Conservation (phyloP, 92 coral and sea anemone genomes). For the Parazoanthus atlanticus region DNA sequence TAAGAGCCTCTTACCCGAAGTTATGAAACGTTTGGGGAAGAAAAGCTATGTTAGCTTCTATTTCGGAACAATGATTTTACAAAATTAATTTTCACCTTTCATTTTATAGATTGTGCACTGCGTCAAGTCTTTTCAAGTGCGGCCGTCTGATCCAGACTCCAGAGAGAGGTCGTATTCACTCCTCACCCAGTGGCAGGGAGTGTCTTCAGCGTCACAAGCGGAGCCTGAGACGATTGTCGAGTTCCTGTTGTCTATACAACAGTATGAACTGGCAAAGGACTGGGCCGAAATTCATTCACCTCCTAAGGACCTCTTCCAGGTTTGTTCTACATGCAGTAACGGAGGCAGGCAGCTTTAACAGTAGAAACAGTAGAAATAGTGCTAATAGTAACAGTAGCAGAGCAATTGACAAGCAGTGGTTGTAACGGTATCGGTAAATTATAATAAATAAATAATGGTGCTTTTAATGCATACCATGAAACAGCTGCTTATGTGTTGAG, state of each 20-base stretch:
- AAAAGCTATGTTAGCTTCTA: too few relatives aligned
- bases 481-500: too few relatives aligned
- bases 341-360: neutral
- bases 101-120: conserved; percentile 64
- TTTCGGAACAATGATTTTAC: neutral
- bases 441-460: too few relatives aligned
- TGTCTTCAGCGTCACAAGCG: conserved; percentile 70
- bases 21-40: neutral
- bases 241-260: conserved; percentile 79
- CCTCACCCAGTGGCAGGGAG: conserved; percentile 86
- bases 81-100: neutral
- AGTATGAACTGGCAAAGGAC: conserved; percentile 86
- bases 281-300: conserved; percentile 88
- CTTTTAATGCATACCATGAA: neutral
- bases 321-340: neutral
- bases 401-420: too few relatives aligned
- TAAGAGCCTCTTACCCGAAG: neutral
- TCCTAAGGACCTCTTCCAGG: conserved; percentile 74
- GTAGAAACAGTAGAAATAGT: neutral
- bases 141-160: conserved; percentile 23
- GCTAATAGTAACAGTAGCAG: too few relatives aligned
- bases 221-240: conserved; percentile 79
- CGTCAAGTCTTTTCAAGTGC: conserved; percentile 68
- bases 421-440: too few relatives aligned
- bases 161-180: conserved; percentile 38